A percentile compares a stretch with the other conserved stretches of the same genome.
These are phyloP conservation scores for Peromyscus maniculatus DNA, from an alignment of 2,113 vertebrate species.

Conservation along the genomic window DNA sequence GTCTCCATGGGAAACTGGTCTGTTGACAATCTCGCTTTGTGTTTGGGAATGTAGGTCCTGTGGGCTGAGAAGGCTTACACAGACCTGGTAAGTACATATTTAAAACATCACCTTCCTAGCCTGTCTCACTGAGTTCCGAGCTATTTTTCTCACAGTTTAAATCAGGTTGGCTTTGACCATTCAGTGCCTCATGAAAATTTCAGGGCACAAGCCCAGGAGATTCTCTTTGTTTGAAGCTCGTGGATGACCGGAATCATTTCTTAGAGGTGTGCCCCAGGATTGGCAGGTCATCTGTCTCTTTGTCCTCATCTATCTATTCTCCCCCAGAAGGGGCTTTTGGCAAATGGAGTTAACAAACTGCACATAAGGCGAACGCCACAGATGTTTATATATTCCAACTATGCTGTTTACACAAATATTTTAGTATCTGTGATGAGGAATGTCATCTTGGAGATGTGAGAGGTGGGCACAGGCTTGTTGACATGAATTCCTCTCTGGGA, in stretches of 20 bases:
- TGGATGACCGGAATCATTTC: conserved; percentile 6
- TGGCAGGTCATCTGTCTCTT: conserved; percentile 56
- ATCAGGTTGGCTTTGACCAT: conserved; percentile 29
- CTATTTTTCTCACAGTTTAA: conserved; percentile 47
- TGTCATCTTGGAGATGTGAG: conserved; percentile 69
- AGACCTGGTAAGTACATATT: conserved; percentile 36
- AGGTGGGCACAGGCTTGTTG: conserved; percentile 61
- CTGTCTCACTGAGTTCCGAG: neutral
- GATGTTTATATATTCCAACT: conserved; percentile 65
- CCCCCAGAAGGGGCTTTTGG: conserved; percentile 53
- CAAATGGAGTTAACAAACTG: conserved; percentile 55
- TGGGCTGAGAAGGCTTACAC: neutral
- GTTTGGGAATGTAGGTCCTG: conserved; percentile 73
- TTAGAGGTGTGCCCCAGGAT: conserved; percentile 40
- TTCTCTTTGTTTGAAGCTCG: conserved; percentile 47
- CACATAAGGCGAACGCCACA: conserved; percentile 72
- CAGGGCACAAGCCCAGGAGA: neutral
- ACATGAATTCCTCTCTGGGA: conserved; percentile 81
- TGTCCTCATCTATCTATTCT: conserved; percentile 59
- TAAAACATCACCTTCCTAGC: neutral
- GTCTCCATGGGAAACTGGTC: conserved; percentile 67
- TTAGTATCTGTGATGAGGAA: conserved; percentile 77
- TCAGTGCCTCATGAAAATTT: conserved; percentile 52
- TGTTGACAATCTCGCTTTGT: conserved; percentile 72
- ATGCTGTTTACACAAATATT: conserved; percentile 69